phyloP scores from a whole-genome alignment of 2,113 vertebrate genomes.

The Mesocricetus auratus region DNA sequence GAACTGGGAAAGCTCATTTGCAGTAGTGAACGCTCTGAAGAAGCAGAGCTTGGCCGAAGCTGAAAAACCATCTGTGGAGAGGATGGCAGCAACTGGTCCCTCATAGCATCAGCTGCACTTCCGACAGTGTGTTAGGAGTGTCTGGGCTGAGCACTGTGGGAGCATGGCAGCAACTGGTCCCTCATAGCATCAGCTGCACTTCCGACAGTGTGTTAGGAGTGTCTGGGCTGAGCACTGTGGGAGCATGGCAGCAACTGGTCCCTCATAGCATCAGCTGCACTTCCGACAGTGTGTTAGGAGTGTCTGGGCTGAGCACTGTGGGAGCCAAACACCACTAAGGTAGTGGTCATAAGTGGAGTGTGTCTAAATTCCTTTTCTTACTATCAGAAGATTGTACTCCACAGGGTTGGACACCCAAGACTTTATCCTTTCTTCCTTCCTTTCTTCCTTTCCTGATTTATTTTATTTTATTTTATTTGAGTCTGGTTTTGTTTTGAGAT shows the following conservation, averaged over 20 bases:
- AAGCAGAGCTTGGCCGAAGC: background rate
- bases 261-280: background rate
- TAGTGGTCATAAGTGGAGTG: background rate
- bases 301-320: background rate
- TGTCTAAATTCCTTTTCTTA: background rate
- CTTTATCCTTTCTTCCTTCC: background rate
- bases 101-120: background rate
- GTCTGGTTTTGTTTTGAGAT: background rate
- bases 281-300: slow-evolving; percentile 2
- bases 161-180: background rate
- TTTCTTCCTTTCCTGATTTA: background rate
- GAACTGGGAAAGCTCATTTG: background rate
- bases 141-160: background rate
- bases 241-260: background rate
- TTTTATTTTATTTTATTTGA: background rate
- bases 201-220: background rate
- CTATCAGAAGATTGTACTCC: background rate
- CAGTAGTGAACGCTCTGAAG: background rate
- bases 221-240: background rate
- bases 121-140: background rate
- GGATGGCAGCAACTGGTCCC: background rate
- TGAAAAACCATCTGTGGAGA: background rate
- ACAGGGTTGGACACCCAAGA: background rate
- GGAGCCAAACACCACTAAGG: background rate
- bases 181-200: background rate